Evolutionary conservation across 1,140 invertebrate species (phyloP), one percentile per base, ranked within the genome.

Genomic region (Phenacoccus solenopsis): DNA sequence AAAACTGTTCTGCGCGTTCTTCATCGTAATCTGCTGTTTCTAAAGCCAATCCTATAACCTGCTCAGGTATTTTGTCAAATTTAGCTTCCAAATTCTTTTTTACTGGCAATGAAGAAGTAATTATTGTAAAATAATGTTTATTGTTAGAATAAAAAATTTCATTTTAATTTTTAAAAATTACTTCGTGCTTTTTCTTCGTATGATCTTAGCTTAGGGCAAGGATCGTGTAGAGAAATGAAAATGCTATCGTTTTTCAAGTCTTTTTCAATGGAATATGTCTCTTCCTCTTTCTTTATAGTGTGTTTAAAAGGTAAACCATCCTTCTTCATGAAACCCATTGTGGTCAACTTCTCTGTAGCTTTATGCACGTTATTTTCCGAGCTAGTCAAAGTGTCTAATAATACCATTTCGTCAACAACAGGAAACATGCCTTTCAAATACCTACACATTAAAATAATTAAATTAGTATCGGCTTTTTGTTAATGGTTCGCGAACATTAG

Each of bases 381-480:
- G 78, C 87, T 90, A 70, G 87, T 87, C 28, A 95, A 78, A 69
- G 92, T 82, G 77, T 94, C 91, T 64, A 94, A 81, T 9, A 95
- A 85, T 27, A 93, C 78, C n/a, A 89, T 91, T 78, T 94, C 91
- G 73, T 95, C 91, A 0, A 88, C 90, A 79, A 91, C 90, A n/a
- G 91, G 90, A 79, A 93, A 94, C 74, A 94, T 84, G 76, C 89
- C 91, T 79, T 94, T 94, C 81, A 95, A 83, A 79, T 94, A 94
- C 81, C 91, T 93, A 79, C 67, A 76, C 75, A 21, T 75, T 77
- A 75, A 73, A 28, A 7, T 67, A 70, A 70, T 70, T 5, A 16
- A 49, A 49, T 49, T 49, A 49, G 13, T 32, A 38, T 38, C 9
- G 32, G 32, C n/a, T 10, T 10, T 38, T 10, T n/a, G 32, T 10